Evolutionary conservation across 2,797 vertebrate genomes (phyloP).

Genomic region (Podargus strigoides): DNA sequence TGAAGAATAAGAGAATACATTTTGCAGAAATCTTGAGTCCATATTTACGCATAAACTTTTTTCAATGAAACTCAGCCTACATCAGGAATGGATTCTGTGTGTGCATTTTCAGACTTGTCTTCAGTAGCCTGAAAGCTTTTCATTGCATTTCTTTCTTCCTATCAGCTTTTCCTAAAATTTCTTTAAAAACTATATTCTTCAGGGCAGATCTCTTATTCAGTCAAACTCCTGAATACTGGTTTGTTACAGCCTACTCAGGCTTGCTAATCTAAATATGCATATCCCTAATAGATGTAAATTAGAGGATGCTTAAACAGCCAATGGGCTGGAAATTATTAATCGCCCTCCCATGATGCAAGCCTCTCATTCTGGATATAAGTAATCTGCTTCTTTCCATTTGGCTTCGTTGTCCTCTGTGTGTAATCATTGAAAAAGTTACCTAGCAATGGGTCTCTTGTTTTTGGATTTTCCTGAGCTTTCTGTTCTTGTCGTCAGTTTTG

Average conservation of each 20-base stretch:
- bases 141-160: not conserved
- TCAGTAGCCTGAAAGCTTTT: not conserved
- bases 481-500: not conserved
- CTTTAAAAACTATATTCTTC: not conserved
- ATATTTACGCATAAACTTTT: accelerated
- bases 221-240: not conserved
- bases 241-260: not conserved
- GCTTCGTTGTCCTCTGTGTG: not conserved
- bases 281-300: conserved; percentile 4
- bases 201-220: not conserved
- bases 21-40: not conserved
- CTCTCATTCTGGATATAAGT: not conserved
- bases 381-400: not conserved
- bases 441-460: not conserved
- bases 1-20: not conserved
- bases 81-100: not conserved
- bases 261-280: conserved; percentile 2
- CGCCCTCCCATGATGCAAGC: not conserved
- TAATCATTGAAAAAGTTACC: not conserved
- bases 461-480: not conserved
- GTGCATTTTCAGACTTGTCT: not conserved
- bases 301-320: conserved; percentile 27
- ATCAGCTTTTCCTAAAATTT: not conserved
- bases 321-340: conserved; percentile 37
- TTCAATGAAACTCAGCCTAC: not conserved